Base-by-base conservation (phyloP, 2,888 invertebrate species). In the Leptopilina syphax region DNA sequence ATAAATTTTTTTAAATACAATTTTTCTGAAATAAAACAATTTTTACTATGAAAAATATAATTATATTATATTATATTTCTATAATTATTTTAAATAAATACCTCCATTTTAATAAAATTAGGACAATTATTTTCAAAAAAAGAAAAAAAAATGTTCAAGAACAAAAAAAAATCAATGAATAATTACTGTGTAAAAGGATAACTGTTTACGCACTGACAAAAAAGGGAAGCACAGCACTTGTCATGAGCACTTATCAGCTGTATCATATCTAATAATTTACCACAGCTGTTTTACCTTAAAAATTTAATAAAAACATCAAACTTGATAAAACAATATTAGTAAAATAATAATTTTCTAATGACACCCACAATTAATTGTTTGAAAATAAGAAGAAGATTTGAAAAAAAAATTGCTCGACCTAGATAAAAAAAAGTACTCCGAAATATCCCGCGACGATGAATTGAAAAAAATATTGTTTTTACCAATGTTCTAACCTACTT, bases 201-300 rank as follows among this genome's bases (percentile, higher is more conserved):
- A 70, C 18, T 70, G 70, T 70, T 68, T 70, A 70, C 12, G 18
- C 12, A 54, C 44, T 50, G 24, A 44, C 9, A 67, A 47, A 54
- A 44, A 67, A n/a, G 18, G 13, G 9, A 77, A 65, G 44, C 47
- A 66, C 66, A 65, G 54, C 60, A 77, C 77, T 79, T 77, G 82
- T 81, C 81, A 84, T 83, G 13, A 73, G 81, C 80, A 80, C 81
- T 81, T 82, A 81, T 84, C 86, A 86, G 85, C 86, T 85, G 86
- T 84, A 84, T 82, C 80, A 24, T 68, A 84, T 81, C 77, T 82
- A 79, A 66, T 83, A 9, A 63, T 63, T 24, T 18, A 83, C 85
- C 79, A 85, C 86, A 87, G 86, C 86, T 86, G 86, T 86, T 87
- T 80, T 78, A 44, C 1, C 9, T 57, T 41, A 57, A n/a, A 9